These are phyloP conservation scores for Dioctria linearis DNA, from an alignment of 2,888 invertebrate genomes.

Conservation along the genomic window DNA sequence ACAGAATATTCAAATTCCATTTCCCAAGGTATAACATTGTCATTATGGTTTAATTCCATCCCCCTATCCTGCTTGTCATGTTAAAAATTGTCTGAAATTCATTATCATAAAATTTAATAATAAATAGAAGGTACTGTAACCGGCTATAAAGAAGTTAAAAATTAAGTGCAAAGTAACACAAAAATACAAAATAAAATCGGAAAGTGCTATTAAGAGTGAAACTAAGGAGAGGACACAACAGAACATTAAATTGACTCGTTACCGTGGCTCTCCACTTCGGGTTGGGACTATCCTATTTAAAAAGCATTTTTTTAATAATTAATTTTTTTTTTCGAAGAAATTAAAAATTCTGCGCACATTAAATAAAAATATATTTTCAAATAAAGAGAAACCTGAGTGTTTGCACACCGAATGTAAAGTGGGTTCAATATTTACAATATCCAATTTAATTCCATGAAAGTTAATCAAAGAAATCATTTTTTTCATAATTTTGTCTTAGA, in stretches of 20 bases:
- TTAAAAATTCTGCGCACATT: constrained; percentile 21
- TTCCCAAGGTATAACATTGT: too few species aligned
- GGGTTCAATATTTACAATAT: too few species aligned
- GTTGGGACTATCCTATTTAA: constrained; percentile 69
- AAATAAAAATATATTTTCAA: constrained; percentile 29
- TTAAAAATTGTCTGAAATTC: too few species aligned
- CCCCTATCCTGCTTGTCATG: too few species aligned
- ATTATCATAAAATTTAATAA: not conserved
- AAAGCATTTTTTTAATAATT: constrained; percentile 60
- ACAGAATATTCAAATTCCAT: too few species aligned
- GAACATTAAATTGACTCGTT: constrained; percentile 59
- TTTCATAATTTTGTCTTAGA: constrained; percentile 27
- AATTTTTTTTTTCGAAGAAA: not conserved
- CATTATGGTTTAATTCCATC: too few species aligned
- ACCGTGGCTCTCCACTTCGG: constrained; percentile 71
- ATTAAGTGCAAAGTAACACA: not conserved
- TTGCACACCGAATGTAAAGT: too few species aligned
- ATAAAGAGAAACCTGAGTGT: constrained; percentile 12
- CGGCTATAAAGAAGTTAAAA: not conserved
- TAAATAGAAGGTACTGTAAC: constrained; percentile 12
- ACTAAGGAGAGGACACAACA: constrained; percentile 13
- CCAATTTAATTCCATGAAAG: too few species aligned
- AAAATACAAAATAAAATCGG: not conserved
- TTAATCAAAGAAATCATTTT: too few species aligned
- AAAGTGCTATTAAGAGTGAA: not conserved